Evolutionary conservation across 2,797 vertebrate genomes (phyloP).

Genomic region (Catostomus latipinnis): DNA sequence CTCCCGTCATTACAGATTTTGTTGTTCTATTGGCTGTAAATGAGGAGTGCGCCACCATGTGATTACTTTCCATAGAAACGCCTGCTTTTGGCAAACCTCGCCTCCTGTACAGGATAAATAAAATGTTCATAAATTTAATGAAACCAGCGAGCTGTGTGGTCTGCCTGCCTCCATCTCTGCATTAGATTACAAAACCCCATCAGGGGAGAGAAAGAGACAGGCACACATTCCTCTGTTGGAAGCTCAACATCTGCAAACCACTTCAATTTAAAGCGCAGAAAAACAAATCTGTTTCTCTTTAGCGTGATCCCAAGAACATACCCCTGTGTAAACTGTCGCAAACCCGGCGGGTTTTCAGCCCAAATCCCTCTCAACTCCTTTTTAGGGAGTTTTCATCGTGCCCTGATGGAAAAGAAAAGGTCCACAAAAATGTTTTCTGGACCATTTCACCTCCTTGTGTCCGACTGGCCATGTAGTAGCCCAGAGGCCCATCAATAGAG

Average conservation of each 20-base stretch:
- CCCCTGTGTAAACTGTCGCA: conserved; percentile 59
- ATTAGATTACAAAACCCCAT: conserved; percentile 58
- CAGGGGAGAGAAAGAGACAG: conserved; percentile 35
- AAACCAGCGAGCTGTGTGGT: conserved; percentile 72
- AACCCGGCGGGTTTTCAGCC: conserved; percentile 52
- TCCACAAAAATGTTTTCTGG: conserved; percentile 85
- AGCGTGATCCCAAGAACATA: conserved; percentile 46
- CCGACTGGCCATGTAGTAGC: conserved; percentile 75
- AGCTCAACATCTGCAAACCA: conserved; percentile 73
- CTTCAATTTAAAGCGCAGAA: conserved; percentile 58
- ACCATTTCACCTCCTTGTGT: conserved; percentile 85
- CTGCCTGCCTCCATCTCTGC: conserved; percentile 37
- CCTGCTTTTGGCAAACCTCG: conserved; percentile 59
- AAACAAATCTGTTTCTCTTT: conserved; percentile 70
- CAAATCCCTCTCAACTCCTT: conserved; percentile 58
- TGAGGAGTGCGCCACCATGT: conserved; percentile 63
- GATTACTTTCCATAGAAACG: conserved; percentile 69
- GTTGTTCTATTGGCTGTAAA: conserved; percentile 74
- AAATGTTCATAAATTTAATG: conserved; percentile 68
- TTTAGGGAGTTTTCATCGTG: conserved; percentile 69
- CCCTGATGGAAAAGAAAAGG: conserved; percentile 75
- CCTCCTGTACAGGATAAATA: conserved; percentile 64
- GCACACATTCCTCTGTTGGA: conserved; percentile 67
- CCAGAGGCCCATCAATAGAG: conserved; percentile 75
- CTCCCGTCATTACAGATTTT: conserved; percentile 68